Base-by-base conservation (phyloP, 2,888 invertebrate genomes). In the Caenorhabditis sp. region DNA sequence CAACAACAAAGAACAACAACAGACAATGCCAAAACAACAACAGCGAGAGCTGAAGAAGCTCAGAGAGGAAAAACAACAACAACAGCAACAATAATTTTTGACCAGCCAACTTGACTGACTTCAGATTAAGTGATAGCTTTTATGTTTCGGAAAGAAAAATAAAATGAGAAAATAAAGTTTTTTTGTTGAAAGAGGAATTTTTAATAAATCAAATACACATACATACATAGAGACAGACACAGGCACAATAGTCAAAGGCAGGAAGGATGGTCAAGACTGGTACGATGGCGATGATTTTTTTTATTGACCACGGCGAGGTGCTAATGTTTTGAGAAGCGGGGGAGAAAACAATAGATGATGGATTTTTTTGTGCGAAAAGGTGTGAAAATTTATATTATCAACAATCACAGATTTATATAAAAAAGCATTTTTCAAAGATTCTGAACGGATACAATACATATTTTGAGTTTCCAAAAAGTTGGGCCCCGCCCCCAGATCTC, bases 1-100 rank as follows among this genome's bases (percentile, higher is more conserved):
- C 43, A 43, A 43, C 69, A 66, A 70, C 65, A 70, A 70, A 31
- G 31, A 31, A 31, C 43, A 43, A 43, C 12, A 43, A 43, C 43
- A 70, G 66, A 66, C 62, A 27, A 62, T 70, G 66, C 49, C 66
- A 70, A 70, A 70, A 70, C 70, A 70, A 70, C 70, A 70, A 70
- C 70, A 70, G 43, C 61, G 65, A 70, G 69, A 65, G 69, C 60
- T 43, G 24, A 37, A 43, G 49, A n/a, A 23, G 49, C 27, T 54
- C 24, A 3, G 53, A 62, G 58, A 49, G 36, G 54, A 68, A 68
- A 53, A 62, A 17, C 43, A 57, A 57, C 51, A 58, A 62, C 55
- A 43, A 43, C 43, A 43, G 54, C 49, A 49, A 49, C 49, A 49
- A 21, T 21, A 17, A n/a, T 6, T 23, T 12, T 19, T 23, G 51